Base-by-base conservation (phyloP, 2,113 vertebrate species). In the Dolichotis patagonum region DNA sequence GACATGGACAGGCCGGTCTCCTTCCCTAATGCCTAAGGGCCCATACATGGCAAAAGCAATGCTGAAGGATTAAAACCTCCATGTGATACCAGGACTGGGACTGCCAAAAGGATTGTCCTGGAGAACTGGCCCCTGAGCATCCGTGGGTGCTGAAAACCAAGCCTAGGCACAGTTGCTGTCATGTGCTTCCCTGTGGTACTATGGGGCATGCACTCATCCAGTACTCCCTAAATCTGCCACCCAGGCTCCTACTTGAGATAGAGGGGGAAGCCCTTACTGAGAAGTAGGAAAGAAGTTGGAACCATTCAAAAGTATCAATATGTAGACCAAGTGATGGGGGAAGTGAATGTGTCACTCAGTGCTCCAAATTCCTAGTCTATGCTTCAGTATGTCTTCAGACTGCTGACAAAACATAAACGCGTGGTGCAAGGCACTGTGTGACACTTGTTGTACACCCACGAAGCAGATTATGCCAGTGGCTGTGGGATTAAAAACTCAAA, bases 361-460 rank as follows among this genome's bases (percentile, higher is more conserved):
- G 28, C 9, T 32, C 28, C 30, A 54, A 19, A 11, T 17, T 7
- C 16, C 30, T 24, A 69, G 20, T 1, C 38, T 3, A 26, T 10
- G 7, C 35, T 69, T 12, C 16, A 43, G 35, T 35, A 9, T n/a
- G 2, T 75, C 46, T 65, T 73, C 0, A 14, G 13, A n/a, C 16
- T 88, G 7, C 56, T 69, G 46, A 75, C 0, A 52, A n/a, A 65
- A 58, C n/a, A 28, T 5, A 38, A 52, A 75, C 24, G 85, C 46
- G 19, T 26, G 22, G 69, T 56, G 16, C 0, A 3, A 87, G 52
- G 6, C 9, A 16, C 30, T 9, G 0, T 24, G 19, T 10, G 22
- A 63, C 1, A 30, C 22, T 16, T 67, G 7, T 16, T 58, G 0
- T 0, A 49, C 1, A 2, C 9, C 13, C 4, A 12, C 0, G 3